Conservation (phyloP, 1,140 invertebrate species). For the Amyelois transitella region DNA sequence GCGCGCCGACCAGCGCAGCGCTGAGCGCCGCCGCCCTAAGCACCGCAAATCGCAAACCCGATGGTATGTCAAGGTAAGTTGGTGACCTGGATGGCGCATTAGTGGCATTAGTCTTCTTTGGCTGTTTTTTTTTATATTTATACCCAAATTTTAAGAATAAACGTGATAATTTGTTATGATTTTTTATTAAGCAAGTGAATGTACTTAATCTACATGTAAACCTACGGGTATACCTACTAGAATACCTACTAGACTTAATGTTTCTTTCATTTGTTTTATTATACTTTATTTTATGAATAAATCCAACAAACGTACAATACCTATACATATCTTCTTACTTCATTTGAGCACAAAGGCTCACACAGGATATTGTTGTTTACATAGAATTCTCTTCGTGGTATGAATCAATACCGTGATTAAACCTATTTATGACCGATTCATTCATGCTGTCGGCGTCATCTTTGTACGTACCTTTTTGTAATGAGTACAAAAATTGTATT, state of each 20-base stretch:
- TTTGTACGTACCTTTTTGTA: not conserved
- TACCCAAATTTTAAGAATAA: too few species aligned
- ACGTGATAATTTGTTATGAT: too few species aligned
- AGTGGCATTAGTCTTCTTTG: too few species aligned
- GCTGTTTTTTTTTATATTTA: too few species aligned
- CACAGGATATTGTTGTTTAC: slow-evolving; percentile 2
- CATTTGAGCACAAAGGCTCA: not conserved
- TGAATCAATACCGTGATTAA: slow-evolving; percentile 7
- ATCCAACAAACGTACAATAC: too few species aligned
- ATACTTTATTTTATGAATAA: too few species aligned
- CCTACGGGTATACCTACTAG: too few species aligned
- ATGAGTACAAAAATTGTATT: not conserved
- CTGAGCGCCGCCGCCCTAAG: slow-evolving; percentile 47
- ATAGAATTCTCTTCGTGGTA: slow-evolving; percentile 1
- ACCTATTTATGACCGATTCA: slow-evolving; percentile 5
- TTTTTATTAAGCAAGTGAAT: too few species aligned
- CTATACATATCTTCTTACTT: not conserved
- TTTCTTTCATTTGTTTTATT: too few species aligned
- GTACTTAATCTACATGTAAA: too few species aligned
- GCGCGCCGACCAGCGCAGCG: slow-evolving; percentile 40
- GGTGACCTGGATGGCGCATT: slow-evolving; percentile 13
- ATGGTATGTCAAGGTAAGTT: slow-evolving; percentile 70
- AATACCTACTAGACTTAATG: too few species aligned
- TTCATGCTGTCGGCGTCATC: slow-evolving; percentile 1
- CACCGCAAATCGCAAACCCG: slow-evolving; percentile 61